These are phyloP conservation scores for Bradypodion pumilum DNA, from an alignment of 2,797 vertebrate genomes.

Conservation along the genomic window DNA sequence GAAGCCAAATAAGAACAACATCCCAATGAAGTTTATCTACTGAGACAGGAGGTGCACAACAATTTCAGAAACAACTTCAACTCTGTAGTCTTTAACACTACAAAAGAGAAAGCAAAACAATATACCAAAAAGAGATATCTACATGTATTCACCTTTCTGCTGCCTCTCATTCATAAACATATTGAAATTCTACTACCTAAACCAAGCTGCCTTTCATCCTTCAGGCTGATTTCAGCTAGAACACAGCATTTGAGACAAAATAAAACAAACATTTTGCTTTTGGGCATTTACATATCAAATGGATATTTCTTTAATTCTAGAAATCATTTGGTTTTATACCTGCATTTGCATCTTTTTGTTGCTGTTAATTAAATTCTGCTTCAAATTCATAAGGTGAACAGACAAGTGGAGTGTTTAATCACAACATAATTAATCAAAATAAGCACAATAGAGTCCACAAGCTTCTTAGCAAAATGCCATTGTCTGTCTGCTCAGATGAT, in stretches of 20 bases:
- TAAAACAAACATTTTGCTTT: neutral
- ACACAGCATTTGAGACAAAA: too few species aligned
- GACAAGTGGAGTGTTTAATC: constrained; percentile 2
- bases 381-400: neutral
- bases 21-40: too few species aligned
- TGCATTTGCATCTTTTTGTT: neutral
- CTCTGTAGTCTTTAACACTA: too few species aligned
- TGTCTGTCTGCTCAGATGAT: neutral
- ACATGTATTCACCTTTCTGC: too few species aligned
- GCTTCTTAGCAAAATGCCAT: neutral
- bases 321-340: neutral
- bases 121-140: too few species aligned
- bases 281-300: neutral
- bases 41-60: too few species aligned
- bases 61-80: too few species aligned
- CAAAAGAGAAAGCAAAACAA: too few species aligned
- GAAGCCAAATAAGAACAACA: too few species aligned
- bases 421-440: neutral
- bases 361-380: neutral
- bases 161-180: too few species aligned
- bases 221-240: neutral
- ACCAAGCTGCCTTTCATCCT: too few species aligned
- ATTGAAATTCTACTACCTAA: too few species aligned
- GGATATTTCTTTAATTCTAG: neutral
- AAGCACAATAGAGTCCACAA: neutral